phyloP scores from a whole-genome alignment of 2,113 vertebrate genomes.

The Marmota monax region DNA sequence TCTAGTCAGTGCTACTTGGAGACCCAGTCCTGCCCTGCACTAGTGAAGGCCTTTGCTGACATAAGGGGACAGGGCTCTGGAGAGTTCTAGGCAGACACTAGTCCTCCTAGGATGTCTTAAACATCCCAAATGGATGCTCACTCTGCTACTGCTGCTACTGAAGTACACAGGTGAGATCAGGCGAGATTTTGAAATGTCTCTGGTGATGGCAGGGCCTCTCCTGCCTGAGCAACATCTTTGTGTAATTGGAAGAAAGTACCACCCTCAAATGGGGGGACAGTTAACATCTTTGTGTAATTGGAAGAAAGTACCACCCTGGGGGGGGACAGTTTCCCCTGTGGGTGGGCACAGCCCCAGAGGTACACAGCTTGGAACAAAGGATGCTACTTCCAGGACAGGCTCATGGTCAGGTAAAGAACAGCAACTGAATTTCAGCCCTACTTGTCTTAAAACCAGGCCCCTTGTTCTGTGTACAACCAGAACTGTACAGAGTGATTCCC shows the following conservation, averaged over 20 bases:
- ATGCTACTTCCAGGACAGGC: background rate
- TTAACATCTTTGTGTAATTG: background rate
- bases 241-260: too few relatives aligned
- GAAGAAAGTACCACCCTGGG: background rate
- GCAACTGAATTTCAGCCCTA: background rate
- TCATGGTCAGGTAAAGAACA: background rate
- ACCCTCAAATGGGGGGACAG: too few relatives aligned
- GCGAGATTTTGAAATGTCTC: background rate
- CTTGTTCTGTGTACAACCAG: background rate
- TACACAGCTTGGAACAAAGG: background rate
- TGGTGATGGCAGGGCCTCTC: too few relatives aligned
- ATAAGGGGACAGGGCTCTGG: background rate
- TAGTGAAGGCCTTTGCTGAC: background rate
- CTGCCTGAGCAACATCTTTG: too few relatives aligned
- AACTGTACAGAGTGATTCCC: background rate
- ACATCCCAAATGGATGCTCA: background rate
- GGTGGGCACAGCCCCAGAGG: background rate
- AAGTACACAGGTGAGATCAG: background rate
- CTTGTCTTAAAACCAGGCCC: background rate
- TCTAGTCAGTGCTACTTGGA: background rate
- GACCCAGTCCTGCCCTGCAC: background rate
- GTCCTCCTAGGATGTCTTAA: background rate
- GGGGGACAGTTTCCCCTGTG: background rate
- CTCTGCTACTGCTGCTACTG: background rate
- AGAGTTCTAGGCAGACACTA: background rate